A percentile compares a stretch with the other conserved stretches of the same genome.
These are phyloP conservation scores for Chascanopsetta lugubris DNA, from an alignment of 2,113 vertebrate genomes.

Conservation along the genomic window DNA sequence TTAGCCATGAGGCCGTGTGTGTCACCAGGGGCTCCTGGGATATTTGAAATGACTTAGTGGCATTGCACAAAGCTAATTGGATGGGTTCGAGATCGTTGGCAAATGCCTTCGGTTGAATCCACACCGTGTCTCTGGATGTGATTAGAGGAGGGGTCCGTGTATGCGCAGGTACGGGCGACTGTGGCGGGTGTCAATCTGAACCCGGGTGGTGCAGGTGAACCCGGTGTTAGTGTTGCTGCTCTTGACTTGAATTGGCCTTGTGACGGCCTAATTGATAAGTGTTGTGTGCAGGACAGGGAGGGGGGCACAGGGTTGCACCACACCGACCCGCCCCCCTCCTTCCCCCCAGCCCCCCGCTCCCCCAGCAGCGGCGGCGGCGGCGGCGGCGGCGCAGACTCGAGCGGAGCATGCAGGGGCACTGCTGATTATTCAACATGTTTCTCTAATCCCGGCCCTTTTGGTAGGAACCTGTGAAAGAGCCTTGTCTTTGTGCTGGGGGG, in stretches of 20 bases:
- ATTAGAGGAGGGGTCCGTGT: background rate
- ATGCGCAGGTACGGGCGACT: conserved; percentile 7
- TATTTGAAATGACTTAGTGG: conserved; percentile 54
- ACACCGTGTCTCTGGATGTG: background rate
- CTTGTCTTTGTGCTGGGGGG: conserved; percentile 90
- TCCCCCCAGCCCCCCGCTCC: no score
- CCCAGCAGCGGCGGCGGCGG: no score
- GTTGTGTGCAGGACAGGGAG: conserved; percentile 56
- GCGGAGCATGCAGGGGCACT: conserved; percentile 71
- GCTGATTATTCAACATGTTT: conserved; percentile 84
- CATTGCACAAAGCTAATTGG: conserved; percentile 44
- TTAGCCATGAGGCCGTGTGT: conserved; percentile 66
- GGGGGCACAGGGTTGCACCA: conserved; percentile 48
- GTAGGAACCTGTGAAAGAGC: conserved; percentile 85
- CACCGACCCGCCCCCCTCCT: no score
- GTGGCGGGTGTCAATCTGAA: conserved; percentile 17
- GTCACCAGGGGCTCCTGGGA: conserved; percentile 55
- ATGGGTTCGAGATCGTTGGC: conserved; percentile 35
- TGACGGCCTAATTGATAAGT: conserved; percentile 68
- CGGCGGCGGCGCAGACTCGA: conserved; percentile 61
- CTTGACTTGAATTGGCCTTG: conserved; percentile 64
- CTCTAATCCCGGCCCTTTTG: conserved; percentile 85
- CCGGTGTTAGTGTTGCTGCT: conserved; percentile 38
- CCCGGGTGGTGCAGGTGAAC: conserved; percentile 43
- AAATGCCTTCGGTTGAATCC: conserved; percentile 19